Conservation (phyloP, 2,888 invertebrate species). For the Nymphalis c-album region DNA sequence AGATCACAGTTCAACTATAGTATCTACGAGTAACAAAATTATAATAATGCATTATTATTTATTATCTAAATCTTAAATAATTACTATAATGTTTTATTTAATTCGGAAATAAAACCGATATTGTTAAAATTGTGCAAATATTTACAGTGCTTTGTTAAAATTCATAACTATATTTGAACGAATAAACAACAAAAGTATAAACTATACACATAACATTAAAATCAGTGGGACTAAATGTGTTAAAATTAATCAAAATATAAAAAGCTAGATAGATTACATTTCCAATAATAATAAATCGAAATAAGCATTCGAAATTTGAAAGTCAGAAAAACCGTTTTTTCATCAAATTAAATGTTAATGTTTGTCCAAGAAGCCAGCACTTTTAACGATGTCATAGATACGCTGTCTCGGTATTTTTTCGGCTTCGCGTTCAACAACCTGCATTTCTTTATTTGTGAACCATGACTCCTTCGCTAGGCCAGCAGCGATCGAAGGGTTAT, state of each 20-base stretch:
- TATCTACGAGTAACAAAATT: slow-evolving; percentile 8
- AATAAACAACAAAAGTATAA: slow-evolving; percentile 1
- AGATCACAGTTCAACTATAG: slow-evolving; percentile 65
- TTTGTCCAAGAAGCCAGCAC: slow-evolving; percentile 84
- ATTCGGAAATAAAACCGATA: background rate
- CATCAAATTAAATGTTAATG: slow-evolving; percentile 44
- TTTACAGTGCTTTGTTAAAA: slow-evolving; percentile 27
- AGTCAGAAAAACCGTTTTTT: no score
- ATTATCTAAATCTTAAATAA: background rate
- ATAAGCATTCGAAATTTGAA: background rate
- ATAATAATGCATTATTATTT: background rate
- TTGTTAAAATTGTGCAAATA: slow-evolving; percentile 19
- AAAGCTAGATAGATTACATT: no score
- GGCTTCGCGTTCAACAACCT: slow-evolving; percentile 88
- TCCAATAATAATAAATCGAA: no score
- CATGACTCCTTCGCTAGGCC: slow-evolving; percentile 89
- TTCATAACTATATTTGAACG: background rate
- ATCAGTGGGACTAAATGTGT: slow-evolving; percentile 5
- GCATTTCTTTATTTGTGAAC: slow-evolving; percentile 89
- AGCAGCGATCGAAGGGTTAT: slow-evolving; percentile 87
- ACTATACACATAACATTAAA: background rate
- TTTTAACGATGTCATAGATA: slow-evolving; percentile 87
- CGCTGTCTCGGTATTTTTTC: slow-evolving; percentile 89
- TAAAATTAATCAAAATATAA: background rate
- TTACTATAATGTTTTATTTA: background rate